Evolutionary conservation across 2,797 vertebrate species (phyloP).

Genomic region (Periparus ater): DNA sequence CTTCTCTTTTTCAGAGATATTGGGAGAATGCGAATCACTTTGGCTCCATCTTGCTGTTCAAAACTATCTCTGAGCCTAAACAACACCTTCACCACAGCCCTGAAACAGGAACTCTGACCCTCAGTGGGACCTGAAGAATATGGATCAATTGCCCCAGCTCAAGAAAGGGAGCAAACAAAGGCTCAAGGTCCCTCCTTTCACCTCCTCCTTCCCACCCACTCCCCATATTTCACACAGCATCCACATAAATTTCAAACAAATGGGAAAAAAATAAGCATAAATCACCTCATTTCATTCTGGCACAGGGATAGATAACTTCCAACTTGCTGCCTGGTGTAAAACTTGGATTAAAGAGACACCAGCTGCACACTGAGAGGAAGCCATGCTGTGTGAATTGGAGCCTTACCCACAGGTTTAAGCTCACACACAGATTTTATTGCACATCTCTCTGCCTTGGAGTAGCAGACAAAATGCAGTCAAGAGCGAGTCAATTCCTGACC

Average conservation of each 20-base stretch:
- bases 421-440: not conserved
- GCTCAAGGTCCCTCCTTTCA: not conserved
- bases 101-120: not conserved
- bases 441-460: not conserved
- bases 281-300: not conserved
- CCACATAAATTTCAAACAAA: not conserved
- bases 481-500: constrained; percentile 3
- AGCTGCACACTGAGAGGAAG: not conserved
- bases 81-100: not conserved
- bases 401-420: not conserved
- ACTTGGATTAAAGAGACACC: not conserved
- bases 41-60: not conserved
- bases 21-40: not conserved
- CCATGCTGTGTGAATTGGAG: not conserved
- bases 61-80: not conserved
- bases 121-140: not conserved
- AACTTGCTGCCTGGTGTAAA: not conserved
- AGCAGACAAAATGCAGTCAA: not conserved
- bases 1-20: not conserved
- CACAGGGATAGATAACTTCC: not conserved
- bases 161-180: not conserved
- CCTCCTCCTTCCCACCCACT: not conserved
- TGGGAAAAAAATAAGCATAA: not conserved
- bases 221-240: not conserved
- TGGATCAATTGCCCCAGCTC: not conserved